Evolutionary conservation across 1,140 invertebrate genomes (phyloP).

Genomic region (Ips nitidus): DNA sequence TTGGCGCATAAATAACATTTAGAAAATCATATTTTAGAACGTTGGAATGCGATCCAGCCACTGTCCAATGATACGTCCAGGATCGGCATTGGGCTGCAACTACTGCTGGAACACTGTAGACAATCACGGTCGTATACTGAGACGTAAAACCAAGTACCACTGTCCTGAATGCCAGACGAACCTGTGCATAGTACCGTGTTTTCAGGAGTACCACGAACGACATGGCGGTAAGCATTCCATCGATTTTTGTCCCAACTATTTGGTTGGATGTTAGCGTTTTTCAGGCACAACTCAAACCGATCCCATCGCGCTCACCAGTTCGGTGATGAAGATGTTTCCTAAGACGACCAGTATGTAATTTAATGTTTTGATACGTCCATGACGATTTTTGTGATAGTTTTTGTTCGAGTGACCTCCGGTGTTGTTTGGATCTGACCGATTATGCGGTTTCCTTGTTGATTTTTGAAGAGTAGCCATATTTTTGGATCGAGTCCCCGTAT

Average conservation of each 20-base stretch:
- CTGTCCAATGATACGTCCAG: conserved; percentile 75
- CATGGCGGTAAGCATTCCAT: conserved; percentile 18
- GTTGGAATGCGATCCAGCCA: conserved; percentile 58
- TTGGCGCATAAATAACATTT: no score
- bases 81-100: conserved; percentile 80
- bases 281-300: conserved; percentile 37
- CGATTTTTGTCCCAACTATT: no score
- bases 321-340: conserved; percentile 51
- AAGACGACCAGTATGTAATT: conserved; percentile 54
- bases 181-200: conserved; percentile 83
- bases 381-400: background rate
- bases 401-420: no score
- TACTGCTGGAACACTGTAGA: conserved; percentile 88
- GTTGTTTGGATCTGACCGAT: no score
- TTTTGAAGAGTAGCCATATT: no score
- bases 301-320: conserved; percentile 46
- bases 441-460: no score
- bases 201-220: conserved; percentile 76
- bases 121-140: conserved; percentile 72
- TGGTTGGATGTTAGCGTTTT: conserved; percentile 9
- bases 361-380: conserved; percentile 1
- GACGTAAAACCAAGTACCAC: conserved; percentile 84
- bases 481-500: no score
- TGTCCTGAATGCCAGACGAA: conserved; percentile 85
- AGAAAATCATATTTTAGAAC: background rate